Evolutionary conservation across 2,888 invertebrate genomes (phyloP).

Genomic region (Nymphalis urticae): DNA sequence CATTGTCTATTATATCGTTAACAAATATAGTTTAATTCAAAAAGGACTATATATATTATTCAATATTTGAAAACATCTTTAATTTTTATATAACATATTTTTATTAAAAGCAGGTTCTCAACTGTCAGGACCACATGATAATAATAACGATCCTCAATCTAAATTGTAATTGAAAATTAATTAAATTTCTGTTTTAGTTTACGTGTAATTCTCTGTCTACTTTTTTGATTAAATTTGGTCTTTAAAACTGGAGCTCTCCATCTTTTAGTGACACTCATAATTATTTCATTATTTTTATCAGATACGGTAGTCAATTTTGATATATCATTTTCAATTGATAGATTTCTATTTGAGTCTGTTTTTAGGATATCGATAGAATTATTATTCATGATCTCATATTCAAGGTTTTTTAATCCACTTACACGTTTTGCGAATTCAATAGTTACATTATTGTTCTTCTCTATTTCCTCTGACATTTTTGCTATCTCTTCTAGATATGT

Average conservation of each 20-base stretch:
- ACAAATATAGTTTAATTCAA: too few species aligned
- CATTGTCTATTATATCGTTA: too few species aligned
- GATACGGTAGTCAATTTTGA: not conserved
- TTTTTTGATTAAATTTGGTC: conserved; percentile 44
- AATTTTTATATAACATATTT: too few species aligned
- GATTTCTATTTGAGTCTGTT: not conserved
- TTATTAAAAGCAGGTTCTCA: too few species aligned
- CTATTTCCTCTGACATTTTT: conserved; percentile 56
- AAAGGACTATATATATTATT: too few species aligned
- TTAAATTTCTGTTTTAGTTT: conserved; percentile 40
- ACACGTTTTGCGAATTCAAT: conserved; percentile 53
- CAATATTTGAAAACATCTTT: too few species aligned
- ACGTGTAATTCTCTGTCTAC: conserved; percentile 46
- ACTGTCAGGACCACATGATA: too few species aligned
- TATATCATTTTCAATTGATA: not conserved
- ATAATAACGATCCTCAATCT: not conserved
- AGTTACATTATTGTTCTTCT: conserved; percentile 60
- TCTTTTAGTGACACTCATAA: conserved; percentile 10
- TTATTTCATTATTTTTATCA: conserved; percentile 5
- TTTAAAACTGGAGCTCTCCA: conserved; percentile 33
- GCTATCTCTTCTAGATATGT: conserved; percentile 50
- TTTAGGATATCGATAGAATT: not conserved
- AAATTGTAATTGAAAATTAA: not conserved
- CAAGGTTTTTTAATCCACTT: conserved; percentile 28
- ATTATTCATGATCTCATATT: not conserved